These are phyloP conservation scores for Tetranychus urticae DNA, from an alignment of 1,140 invertebrate genomes.

Conservation along the genomic window DNA sequence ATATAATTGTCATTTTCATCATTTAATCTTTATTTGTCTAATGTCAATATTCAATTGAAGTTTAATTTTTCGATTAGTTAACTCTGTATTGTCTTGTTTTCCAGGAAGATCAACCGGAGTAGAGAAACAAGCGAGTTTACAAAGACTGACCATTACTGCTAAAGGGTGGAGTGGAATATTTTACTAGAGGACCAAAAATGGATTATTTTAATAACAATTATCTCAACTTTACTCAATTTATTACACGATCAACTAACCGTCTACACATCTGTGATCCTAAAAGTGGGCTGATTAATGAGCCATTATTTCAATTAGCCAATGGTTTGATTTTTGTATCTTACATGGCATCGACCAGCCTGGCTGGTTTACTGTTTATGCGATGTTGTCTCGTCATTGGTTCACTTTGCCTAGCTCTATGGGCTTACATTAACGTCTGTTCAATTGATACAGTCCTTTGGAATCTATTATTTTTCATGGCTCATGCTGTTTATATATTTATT, in stretches of 20 bases:
- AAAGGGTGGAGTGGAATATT: too few species aligned
- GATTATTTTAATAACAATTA: too few species aligned
- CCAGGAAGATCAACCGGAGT: too few species aligned
- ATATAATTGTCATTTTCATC: too few species aligned
- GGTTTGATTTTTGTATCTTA: conserved; percentile 53
- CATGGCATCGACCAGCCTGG: conserved; percentile 47
- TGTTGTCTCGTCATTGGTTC: conserved; percentile 46
- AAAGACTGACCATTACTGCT: too few species aligned
- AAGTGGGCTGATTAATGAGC: background rate
- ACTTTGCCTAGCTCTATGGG: conserved; percentile 50
- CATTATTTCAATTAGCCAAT: conserved; percentile 40
- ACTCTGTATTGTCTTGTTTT: too few species aligned
- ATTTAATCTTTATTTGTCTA: too few species aligned
- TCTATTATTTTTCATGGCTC: conserved; percentile 49
- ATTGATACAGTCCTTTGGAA: conserved; percentile 67
- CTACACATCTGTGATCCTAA: background rate
- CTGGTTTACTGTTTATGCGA: conserved; percentile 49
- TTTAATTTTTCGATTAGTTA: too few species aligned
- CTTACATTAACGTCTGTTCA: conserved; percentile 52
- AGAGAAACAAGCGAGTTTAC: too few species aligned
- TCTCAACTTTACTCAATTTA: too few species aligned
- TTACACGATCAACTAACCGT: background rate
- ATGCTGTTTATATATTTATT: conserved; percentile 50
- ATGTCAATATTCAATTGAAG: too few species aligned
- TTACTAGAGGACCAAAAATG: too few species aligned